Percentiles rank a stretch among this genome's conserved stretches.
phyloP scores from a whole-genome alignment of 2,113 vertebrate genomes.

The Nothoprocta pentlandii region DNA sequence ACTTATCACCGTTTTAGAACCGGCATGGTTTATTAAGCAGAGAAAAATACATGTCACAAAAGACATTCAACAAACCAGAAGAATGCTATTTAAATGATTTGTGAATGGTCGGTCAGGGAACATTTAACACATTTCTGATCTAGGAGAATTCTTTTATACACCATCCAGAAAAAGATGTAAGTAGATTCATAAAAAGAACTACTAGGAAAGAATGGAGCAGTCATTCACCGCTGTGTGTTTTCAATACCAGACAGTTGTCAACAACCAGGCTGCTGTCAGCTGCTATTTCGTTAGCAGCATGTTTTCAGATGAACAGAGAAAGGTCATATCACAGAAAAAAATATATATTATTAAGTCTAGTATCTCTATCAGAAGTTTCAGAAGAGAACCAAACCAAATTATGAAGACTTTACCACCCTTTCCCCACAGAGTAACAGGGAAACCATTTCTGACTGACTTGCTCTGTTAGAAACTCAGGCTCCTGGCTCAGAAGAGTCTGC shows the following conservation, averaged over 20 bases:
- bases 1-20: neutral
- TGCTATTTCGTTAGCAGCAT: neutral
- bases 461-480: constrained; percentile 1
- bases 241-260: neutral
- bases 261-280: neutral
- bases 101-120: neutral
- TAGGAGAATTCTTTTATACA: neutral
- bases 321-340: fast-evolving
- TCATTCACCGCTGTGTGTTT: neutral
- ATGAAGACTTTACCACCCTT: neutral
- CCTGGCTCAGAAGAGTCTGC: neutral
- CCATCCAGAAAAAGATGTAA: neutral
- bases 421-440: neutral
- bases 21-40: neutral
- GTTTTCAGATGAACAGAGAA: neutral
- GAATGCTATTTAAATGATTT: neutral
- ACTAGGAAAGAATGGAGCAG: neutral
- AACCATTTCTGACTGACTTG: neutral
- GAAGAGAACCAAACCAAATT: neutral
- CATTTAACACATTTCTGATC: neutral
- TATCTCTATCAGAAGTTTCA: neutral
- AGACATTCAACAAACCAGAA: constrained; percentile 8
- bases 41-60: constrained; percentile 6
- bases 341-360: neutral
- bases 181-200: neutral